A percentile compares a stretch with the other conserved stretches of the same genome.
Conservation (phyloP, 2,797 vertebrate genomes). For the Champsocephalus gunnari region DNA sequence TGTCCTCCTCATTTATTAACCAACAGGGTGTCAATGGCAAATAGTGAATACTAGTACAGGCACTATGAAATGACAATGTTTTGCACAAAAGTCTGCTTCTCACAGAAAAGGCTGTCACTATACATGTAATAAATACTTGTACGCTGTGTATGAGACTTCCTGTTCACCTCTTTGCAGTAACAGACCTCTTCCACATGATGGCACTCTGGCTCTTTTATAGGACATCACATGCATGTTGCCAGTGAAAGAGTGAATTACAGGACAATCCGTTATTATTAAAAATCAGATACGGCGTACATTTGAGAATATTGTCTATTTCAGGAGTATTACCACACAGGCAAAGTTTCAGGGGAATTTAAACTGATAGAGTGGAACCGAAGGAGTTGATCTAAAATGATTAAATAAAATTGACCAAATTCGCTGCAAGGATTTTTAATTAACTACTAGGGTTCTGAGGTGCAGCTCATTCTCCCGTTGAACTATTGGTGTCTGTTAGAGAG, state of each 20-base stretch:
- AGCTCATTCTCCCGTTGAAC: constrained; percentile 62
- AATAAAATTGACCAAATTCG: constrained; percentile 72
- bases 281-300: constrained; percentile 69
- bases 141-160: background rate
- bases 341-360: constrained; percentile 68
- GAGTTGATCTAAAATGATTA: constrained; percentile 75
- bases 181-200: constrained; percentile 63
- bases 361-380: constrained; percentile 67
- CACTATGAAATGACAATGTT: background rate
- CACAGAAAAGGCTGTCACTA: background rate
- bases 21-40: background rate
- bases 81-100: background rate
- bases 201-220: constrained; percentile 68
- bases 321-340: constrained; percentile 69
- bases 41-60: too few relatives aligned
- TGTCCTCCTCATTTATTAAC: constrained; percentile 2
- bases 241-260: constrained; percentile 46
- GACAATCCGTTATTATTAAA: constrained; percentile 75
- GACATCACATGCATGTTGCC: rapidly evolving
- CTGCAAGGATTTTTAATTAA: constrained; percentile 75
- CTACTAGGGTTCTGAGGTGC: constrained; percentile 56
- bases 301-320: constrained; percentile 75
- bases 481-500: constrained; percentile 57
- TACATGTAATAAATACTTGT: background rate
- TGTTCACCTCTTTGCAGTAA: constrained; percentile 34